A percentile compares a stretch with the other conserved stretches of the same genome.
These are phyloP conservation scores for Spilarctia lutea DNA, from an alignment of 2,888 invertebrate species.

Conservation along the genomic window DNA sequence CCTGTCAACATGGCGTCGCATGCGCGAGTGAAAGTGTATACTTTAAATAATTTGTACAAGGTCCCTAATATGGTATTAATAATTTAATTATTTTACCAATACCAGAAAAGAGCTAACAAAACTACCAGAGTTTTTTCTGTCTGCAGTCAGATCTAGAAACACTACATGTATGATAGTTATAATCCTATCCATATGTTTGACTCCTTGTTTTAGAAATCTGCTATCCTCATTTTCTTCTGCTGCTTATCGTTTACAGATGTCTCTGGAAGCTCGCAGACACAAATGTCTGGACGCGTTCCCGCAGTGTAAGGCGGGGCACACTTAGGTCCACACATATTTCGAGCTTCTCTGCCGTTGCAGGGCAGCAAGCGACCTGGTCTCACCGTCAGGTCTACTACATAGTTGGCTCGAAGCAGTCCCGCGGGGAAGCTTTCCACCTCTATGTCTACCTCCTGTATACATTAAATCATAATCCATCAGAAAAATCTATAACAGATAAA, in stretches of 20 bases:
- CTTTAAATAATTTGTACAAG: no score
- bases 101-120: no score
- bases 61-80: no score
- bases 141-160: neutral
- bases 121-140: neutral
- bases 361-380: slow-evolving; percentile 79
- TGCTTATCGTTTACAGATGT: neutral
- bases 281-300: slow-evolving; percentile 13
- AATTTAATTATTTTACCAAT: no score
- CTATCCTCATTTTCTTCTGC: slow-evolving; percentile 14
- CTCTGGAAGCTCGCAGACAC: slow-evolving; percentile 3
- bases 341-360: slow-evolving; percentile 69
- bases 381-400: slow-evolving; percentile 87
- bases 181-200: neutral
- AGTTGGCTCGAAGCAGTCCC: slow-evolving; percentile 86
- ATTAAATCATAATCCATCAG: neutral
- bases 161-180: neutral
- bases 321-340: slow-evolving; percentile 7
- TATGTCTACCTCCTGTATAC: slow-evolving; percentile 18
- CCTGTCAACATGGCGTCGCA: no score
- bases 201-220: neutral
- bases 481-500: neutral
- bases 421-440: slow-evolving; percentile 75
- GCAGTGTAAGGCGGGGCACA: slow-evolving; percentile 13
- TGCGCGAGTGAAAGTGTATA: no score